These are phyloP conservation scores for Drosophila biarmipes DNA, from an alignment of 1,140 invertebrate genomes.

Conservation along the genomic window DNA sequence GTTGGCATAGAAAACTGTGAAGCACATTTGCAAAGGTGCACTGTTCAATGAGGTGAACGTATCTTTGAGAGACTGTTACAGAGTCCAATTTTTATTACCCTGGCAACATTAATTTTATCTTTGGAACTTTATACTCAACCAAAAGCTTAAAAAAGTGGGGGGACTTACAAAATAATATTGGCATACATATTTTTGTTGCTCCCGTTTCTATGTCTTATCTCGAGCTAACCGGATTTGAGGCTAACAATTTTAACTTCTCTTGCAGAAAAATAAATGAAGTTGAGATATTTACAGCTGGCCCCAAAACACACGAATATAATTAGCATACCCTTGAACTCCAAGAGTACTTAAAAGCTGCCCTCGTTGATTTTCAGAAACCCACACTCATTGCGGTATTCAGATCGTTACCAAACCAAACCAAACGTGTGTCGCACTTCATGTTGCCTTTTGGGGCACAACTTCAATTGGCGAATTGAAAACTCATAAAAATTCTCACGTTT, in stretches of 20 bases:
- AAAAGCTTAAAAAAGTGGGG: too few relatives aligned
- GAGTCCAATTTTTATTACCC: too few relatives aligned
- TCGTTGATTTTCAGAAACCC: background rate
- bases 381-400: slow-evolving; percentile 2
- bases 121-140: too few relatives aligned
- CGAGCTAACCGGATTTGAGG: background rate
- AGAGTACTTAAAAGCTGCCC: too few relatives aligned
- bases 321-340: slow-evolving; percentile 1
- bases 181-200: too few relatives aligned
- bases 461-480: slow-evolving; percentile 70
- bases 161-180: too few relatives aligned
- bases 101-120: too few relatives aligned
- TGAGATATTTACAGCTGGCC: too few relatives aligned
- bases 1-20: background rate
- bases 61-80: background rate
- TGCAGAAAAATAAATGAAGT: too few relatives aligned
- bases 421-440: slow-evolving; percentile 56
- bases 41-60: background rate
- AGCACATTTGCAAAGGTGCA: slow-evolving; percentile 1
- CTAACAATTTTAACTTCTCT: too few relatives aligned
- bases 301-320: too few relatives aligned
- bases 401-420: slow-evolving; percentile 15
- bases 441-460: slow-evolving; percentile 28
- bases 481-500: slow-evolving; percentile 77
- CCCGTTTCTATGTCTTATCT: background rate